These are phyloP conservation scores for Dermatemys mawii DNA, from an alignment of 2,113 vertebrate species.

Conservation along the genomic window DNA sequence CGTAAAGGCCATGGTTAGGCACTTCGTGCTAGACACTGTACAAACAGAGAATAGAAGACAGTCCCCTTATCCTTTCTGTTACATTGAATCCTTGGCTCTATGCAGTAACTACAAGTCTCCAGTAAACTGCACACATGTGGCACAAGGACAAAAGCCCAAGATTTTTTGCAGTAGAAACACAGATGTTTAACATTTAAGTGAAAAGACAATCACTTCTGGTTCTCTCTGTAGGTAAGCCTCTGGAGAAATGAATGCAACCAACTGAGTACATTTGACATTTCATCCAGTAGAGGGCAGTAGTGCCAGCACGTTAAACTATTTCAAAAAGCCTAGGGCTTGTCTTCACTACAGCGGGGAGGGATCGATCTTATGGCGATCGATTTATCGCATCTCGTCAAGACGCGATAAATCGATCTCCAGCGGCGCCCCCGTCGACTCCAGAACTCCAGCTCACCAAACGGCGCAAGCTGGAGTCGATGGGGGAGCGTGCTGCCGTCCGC, in stretches of 20 bases:
- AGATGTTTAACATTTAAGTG: not conserved
- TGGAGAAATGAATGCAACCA: not conserved
- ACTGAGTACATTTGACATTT: not conserved
- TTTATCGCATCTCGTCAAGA: no score
- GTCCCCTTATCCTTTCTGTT: not conserved
- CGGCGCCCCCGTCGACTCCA: no score
- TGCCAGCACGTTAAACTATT: not conserved
- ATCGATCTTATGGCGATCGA: no score
- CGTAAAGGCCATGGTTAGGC: not conserved
- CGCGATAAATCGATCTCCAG: no score
- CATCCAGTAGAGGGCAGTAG: not conserved
- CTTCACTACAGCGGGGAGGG: no score
- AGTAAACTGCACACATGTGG: not conserved
- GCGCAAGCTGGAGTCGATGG: no score
- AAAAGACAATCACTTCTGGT: not conserved
- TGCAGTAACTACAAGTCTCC: not conserved
- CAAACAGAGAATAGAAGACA: not conserved
- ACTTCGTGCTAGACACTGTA: not conserved
- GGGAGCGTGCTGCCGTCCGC: no score
- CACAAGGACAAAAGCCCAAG: not conserved
- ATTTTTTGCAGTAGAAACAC: not conserved
- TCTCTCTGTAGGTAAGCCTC: not conserved
- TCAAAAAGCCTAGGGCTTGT: not conserved
- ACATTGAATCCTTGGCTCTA: not conserved
- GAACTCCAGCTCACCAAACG: no score